These are phyloP conservation scores for Enteromius unitaeniatus DNA, from an alignment of 2,797 vertebrate genomes.

Conservation along the genomic window DNA sequence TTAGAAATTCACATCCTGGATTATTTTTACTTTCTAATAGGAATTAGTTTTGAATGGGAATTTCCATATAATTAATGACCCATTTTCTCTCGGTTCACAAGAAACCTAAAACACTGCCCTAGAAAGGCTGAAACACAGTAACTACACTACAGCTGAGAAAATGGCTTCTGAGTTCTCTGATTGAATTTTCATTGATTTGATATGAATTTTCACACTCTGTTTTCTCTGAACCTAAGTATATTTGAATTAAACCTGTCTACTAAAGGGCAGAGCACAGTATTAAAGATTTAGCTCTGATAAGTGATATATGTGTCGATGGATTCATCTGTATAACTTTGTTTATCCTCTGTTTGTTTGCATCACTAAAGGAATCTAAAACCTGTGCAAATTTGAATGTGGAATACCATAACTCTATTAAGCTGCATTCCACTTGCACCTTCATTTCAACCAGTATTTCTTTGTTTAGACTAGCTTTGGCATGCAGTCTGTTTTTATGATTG, in stretches of 20 bases:
- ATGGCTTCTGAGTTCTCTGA: not conserved
- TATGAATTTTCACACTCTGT: not conserved
- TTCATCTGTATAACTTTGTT: not conserved
- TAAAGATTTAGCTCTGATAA: constrained; percentile 9
- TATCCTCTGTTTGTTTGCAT: not conserved
- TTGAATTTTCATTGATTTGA: not conserved
- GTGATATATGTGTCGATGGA: not conserved
- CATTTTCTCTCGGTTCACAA: not conserved
- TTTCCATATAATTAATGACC: constrained; percentile 3
- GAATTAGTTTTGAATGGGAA: not conserved
- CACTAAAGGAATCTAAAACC: not conserved
- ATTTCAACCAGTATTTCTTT: not conserved
- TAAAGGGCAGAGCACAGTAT: not conserved
- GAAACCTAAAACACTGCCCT: not conserved
- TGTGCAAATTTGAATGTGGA: not conserved
- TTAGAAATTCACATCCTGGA: not conserved
- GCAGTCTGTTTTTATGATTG: not conserved
- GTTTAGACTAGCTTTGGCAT: not conserved
- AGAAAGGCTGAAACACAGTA: not conserved
- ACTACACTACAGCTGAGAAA: not conserved
- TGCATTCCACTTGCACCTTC: not conserved
- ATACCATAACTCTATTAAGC: not conserved
- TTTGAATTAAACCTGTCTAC: not conserved
- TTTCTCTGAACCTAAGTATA: not conserved
- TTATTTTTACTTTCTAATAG: constrained; percentile 3